A percentile compares a stretch with the other conserved stretches of the same genome.
Evolutionary conservation across 2,113 vertebrate species (phyloP).

Genomic region (Rhynchopsitta pachyrhyncha): DNA sequence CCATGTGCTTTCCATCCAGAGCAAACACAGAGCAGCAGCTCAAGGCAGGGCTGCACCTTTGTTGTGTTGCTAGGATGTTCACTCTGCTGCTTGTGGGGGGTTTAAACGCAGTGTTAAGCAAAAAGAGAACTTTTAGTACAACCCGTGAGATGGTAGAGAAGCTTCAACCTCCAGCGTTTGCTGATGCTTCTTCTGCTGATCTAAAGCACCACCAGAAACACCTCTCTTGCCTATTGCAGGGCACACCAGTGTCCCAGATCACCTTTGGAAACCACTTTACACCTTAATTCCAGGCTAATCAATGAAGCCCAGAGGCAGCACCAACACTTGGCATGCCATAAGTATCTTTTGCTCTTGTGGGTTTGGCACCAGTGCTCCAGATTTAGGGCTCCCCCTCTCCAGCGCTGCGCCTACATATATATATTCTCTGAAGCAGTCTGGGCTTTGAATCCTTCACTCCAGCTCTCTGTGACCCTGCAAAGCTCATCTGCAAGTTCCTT

Average conservation of each 20-base stretch:
- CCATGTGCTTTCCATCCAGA: background rate
- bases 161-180: background rate
- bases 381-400: background rate
- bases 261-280: background rate
- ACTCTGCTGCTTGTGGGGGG: background rate
- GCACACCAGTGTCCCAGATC: background rate
- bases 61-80: background rate
- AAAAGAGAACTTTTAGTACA: background rate
- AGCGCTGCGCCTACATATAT: background rate
- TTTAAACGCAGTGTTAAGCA: background rate
- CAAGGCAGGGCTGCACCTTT: background rate
- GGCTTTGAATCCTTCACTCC: background rate
- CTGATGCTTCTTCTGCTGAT: background rate
- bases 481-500: background rate
- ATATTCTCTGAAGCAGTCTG: background rate
- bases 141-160: background rate
- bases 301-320: background rate
- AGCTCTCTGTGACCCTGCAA: background rate
- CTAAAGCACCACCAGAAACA: background rate
- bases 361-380: background rate
- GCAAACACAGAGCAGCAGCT: background rate
- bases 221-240: background rate
- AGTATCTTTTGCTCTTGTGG: accelerated
- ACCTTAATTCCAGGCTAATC: background rate
- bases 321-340: background rate